A percentile compares a stretch with the other conserved stretches of the same genome.
Evolutionary conservation across 1,140 invertebrate genomes (phyloP).

Genomic region (Hesperophylax magnus): DNA sequence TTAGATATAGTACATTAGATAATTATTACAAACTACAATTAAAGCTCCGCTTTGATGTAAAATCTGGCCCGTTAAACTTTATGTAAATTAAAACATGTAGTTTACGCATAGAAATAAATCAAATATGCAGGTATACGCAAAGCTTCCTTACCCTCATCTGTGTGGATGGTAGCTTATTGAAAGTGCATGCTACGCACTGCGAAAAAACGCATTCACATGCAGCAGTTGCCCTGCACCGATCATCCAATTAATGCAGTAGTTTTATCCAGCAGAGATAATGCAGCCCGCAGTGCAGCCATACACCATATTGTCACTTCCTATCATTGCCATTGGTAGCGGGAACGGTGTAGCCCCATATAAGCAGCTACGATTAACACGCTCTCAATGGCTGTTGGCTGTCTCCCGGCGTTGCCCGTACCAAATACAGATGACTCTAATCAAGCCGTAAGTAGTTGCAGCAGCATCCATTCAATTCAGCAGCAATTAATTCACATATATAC

Average conservation of each 20-base stretch:
- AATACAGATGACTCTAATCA: neutral
- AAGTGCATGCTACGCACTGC: too few species aligned
- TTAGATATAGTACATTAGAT: too few species aligned
- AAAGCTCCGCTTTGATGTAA: too few species aligned
- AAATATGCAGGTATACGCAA: too few species aligned
- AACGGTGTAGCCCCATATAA: neutral
- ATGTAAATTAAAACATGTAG: too few species aligned
- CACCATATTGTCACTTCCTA: slow-evolving; percentile 5
- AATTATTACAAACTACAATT: too few species aligned
- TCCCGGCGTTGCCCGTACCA: too few species aligned
- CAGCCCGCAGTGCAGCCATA: neutral
- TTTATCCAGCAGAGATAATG: neutral
- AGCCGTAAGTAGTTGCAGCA: neutral
- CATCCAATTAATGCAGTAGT: neutral
- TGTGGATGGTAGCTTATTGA: too few species aligned
- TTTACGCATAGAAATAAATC: too few species aligned
- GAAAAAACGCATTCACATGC: too few species aligned
- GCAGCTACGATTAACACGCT: neutral
- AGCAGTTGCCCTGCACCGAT: neutral
- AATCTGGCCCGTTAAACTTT: too few species aligned
- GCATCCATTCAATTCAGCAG: slow-evolving; percentile 16
- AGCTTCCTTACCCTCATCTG: too few species aligned
- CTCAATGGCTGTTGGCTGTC: slow-evolving; percentile 3
- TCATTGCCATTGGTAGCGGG: neutral
- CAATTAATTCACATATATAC: slow-evolving; percentile 19